phyloP scores from a whole-genome alignment of 2,113 vertebrate genomes.

The Phalacrocorax carbo region DNA sequence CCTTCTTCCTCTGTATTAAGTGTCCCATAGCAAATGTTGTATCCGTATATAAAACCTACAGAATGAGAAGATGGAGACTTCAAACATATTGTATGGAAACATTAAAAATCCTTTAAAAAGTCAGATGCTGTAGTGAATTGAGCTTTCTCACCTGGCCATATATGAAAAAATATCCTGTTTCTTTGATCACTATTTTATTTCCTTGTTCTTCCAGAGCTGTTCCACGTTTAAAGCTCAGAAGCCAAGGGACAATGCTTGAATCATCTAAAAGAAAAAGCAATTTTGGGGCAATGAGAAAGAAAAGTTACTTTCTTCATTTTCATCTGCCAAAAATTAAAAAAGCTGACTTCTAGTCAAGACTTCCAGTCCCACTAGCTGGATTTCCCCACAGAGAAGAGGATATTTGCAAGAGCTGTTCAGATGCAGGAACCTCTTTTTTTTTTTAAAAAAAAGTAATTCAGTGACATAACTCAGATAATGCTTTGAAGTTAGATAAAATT shows the following conservation, averaged over 20 bases:
- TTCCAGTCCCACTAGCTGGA: background rate
- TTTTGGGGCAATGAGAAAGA: background rate
- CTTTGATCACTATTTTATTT: conserved; percentile 86
- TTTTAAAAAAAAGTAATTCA: background rate
- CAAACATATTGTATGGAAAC: background rate
- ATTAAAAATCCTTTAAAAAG: background rate
- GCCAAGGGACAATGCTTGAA: conserved; percentile 85
- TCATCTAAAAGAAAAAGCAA: conserved; percentile 57
- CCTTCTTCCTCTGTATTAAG: conserved; percentile 88
- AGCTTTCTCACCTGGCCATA: conserved; percentile 86
- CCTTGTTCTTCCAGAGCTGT: conserved; percentile 81
- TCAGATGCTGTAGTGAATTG: background rate
- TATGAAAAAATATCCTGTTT: conserved; percentile 93
- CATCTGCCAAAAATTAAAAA: background rate
- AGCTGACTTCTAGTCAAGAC: background rate
- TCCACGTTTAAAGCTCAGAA: conserved; percentile 88
- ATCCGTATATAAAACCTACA: conserved; percentile 90
- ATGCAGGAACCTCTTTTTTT: background rate
- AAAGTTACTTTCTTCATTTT: background rate
- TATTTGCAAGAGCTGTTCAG: background rate
- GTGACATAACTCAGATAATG: background rate
- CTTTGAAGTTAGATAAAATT: background rate
- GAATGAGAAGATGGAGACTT: background rate
- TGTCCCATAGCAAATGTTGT: conserved; percentile 91
- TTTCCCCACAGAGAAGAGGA: background rate